phyloP scores from a whole-genome alignment of 2,113 vertebrate species.

The Grantiella picta region DNA sequence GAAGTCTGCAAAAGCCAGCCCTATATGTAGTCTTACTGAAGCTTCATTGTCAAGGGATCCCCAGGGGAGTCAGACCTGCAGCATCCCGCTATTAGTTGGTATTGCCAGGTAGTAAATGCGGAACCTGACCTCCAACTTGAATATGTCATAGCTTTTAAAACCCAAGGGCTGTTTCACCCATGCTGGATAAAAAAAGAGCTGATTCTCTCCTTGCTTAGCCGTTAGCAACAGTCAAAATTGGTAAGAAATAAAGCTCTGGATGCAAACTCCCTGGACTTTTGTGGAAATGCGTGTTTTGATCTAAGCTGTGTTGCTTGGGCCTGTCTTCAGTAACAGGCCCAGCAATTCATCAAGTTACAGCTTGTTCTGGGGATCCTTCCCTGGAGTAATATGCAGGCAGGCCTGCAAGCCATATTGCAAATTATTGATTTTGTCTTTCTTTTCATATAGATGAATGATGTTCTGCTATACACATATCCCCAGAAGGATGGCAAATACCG shows the following conservation, averaged over 20 bases:
- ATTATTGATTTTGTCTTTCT: conserved; percentile 34
- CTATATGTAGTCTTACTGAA: background rate
- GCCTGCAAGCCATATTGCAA: background rate
- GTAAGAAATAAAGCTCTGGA: background rate
- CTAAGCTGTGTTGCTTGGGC: background rate
- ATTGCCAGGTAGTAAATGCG: background rate
- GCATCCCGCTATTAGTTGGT: background rate
- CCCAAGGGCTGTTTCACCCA: background rate
- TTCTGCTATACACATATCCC: conserved; percentile 93
- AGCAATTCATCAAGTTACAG: background rate
- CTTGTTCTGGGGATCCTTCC: background rate
- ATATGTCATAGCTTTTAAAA: background rate
- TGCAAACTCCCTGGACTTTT: background rate
- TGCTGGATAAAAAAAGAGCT: background rate
- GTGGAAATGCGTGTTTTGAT: background rate
- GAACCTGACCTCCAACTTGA: background rate
- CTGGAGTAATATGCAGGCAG: background rate
- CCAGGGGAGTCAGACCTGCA: background rate
- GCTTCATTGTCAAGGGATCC: background rate
- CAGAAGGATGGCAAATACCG: conserved; percentile 95
- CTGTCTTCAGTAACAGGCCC: background rate
- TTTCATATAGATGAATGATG: conserved; percentile 88
- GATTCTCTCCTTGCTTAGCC: background rate
- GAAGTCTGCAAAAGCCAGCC: background rate
- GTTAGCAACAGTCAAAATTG: background rate